Evolutionary conservation across 92 coral and sea anemone genomes (phyloP).

Genomic region (Epizoanthus ramosus): DNA sequence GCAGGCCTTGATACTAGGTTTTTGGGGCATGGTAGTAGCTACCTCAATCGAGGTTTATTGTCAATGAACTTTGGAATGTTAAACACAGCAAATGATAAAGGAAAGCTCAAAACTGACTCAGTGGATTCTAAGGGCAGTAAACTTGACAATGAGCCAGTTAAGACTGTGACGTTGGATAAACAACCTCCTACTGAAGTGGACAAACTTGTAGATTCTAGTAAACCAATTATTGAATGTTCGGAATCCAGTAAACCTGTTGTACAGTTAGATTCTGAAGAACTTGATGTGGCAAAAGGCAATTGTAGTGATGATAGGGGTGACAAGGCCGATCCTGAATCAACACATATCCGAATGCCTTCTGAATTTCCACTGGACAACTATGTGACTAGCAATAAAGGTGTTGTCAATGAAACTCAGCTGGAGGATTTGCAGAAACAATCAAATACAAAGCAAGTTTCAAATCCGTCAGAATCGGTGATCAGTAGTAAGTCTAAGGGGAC

Average conservation of each 20-base stretch:
- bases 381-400: not conserved
- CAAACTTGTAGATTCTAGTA: constrained; percentile 2
- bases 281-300: not conserved
- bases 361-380: not conserved
- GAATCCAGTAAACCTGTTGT: constrained; percentile 1
- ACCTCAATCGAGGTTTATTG: not conserved
- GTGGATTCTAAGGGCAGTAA: not conserved
- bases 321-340: not conserved
- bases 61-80: not conserved
- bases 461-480: constrained; percentile 40
- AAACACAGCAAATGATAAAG: constrained; percentile 2
- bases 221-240: constrained; percentile 2
- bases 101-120: constrained; percentile 6
- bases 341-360: not conserved
- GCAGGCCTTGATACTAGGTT: not conserved
- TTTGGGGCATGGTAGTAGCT: not conserved
- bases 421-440: constrained; percentile 21
- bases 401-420: not conserved
- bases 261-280: not conserved
- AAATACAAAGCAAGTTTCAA: constrained; percentile 8
- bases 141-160: not conserved
- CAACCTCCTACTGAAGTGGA: not conserved
- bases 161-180: too few relatives aligned
- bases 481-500: constrained; percentile 73
- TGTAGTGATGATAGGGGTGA: not conserved